Conservation (phyloP, 2,797 vertebrate species). For the Gobio occitaniae region DNA sequence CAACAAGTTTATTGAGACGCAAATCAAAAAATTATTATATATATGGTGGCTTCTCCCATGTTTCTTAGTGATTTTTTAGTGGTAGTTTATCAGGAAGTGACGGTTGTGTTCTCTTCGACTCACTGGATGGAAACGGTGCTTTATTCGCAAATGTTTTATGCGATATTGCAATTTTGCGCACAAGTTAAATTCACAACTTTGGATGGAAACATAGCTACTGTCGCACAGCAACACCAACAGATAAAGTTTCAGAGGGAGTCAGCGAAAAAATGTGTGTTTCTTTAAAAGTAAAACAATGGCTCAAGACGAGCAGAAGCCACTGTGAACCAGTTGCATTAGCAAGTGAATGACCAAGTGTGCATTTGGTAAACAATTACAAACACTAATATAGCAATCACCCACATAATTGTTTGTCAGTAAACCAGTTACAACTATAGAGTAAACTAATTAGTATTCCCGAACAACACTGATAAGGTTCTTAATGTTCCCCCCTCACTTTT, state of each 20-base stretch:
- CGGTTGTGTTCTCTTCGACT: too few relatives aligned
- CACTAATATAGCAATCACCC: neutral
- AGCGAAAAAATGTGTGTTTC: neutral
- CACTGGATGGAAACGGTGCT: too few relatives aligned
- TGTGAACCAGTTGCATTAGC: neutral
- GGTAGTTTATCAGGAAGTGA: too few relatives aligned
- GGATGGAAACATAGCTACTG: too few relatives aligned
- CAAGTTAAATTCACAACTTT: too few relatives aligned
- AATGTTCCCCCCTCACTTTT: neutral
- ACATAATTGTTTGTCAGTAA: neutral
- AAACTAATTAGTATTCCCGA: neutral
- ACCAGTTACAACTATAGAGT: neutral
- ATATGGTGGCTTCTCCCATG: too few relatives aligned
- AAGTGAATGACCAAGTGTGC: neutral
- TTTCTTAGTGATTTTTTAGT: too few relatives aligned
- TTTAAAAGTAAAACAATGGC: neutral
- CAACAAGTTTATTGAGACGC: too few relatives aligned
- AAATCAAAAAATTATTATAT: too few relatives aligned
- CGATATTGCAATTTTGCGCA: too few relatives aligned
- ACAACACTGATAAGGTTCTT: neutral
- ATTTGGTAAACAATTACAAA: neutral
- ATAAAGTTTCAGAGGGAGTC: neutral
- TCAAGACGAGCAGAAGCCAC: neutral
- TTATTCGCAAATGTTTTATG: too few relatives aligned
- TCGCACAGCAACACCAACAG: neutral